These are phyloP conservation scores for Platichthys stellatus DNA, from an alignment of 2,113 vertebrate species.

Conservation along the genomic window DNA sequence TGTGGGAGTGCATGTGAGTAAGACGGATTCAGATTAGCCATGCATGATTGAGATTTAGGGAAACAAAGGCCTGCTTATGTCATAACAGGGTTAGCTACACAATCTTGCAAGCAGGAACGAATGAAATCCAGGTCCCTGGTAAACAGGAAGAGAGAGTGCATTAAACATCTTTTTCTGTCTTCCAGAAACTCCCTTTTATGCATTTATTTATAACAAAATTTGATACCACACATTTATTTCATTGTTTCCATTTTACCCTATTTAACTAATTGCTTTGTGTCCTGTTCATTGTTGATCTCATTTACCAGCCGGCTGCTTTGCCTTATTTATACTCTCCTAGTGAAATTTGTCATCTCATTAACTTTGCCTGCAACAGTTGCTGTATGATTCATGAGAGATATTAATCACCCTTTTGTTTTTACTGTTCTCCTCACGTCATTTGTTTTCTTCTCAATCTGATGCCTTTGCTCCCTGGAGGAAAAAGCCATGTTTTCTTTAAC, in stretches of 20 bases:
- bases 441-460: neutral
- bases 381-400: neutral
- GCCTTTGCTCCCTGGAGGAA: neutral
- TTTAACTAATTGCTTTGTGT: neutral
- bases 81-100: slow-evolving; percentile 63
- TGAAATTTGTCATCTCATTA: neutral
- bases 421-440: neutral
- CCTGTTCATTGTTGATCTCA: neutral
- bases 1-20: slow-evolving; percentile 9
- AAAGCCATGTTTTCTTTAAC: neutral
- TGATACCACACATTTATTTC: neutral
- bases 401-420: neutral
- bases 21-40: slow-evolving; percentile 61
- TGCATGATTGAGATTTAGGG: slow-evolving; percentile 72
- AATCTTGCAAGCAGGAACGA: slow-evolving; percentile 70
- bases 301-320: neutral
- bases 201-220: neutral
- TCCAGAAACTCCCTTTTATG: slow-evolving; percentile 1
- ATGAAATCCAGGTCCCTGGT: slow-evolving; percentile 60
- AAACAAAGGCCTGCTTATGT: slow-evolving; percentile 75
- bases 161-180: slow-evolving; percentile 21
- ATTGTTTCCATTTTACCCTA: neutral
- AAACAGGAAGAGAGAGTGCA: slow-evolving; percentile 39
- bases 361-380: neutral
- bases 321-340: neutral